Evolutionary conservation across 2,888 invertebrate species (phyloP), one percentile per base, ranked within the genome.

Genomic region (Drosophila nigricruria): DNA sequence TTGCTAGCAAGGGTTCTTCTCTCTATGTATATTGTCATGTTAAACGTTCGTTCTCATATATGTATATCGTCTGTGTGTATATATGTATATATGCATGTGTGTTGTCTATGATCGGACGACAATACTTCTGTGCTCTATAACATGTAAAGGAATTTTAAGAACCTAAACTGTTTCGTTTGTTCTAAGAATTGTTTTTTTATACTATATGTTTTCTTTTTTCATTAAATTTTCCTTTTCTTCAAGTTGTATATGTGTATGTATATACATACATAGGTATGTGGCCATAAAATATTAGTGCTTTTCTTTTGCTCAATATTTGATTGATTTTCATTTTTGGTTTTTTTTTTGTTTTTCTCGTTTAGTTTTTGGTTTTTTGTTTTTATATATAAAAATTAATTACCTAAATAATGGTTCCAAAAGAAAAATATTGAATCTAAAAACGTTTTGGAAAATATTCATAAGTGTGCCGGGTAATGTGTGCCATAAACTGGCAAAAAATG

Each of bases 391-490:
- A 61, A 61, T 70, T 23, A 78, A 64, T 63, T 67, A 53, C 60
- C 58, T 61, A 66, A 81, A 74, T 56, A 68, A 71, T 76, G 68
- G 69, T 76, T 56, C 59, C 80, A 86, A 70, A 76, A 62, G 62
- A 77, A 82, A 78, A 69, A 30, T 47, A 12, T 47, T 71, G 50
- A 65, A 61, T 75, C 72, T 43, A 77, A 71, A 77, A 66, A 62
- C 57, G 60, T 53, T 76, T 60, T 66, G 32, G 53, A 76, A 70
- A 71, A 60, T 65, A 77, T 65, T 70, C 60, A 65, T 73, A 73
- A 76, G 59, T 49, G 59, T 76, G 36, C 70, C 70, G 70, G 43
- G 27, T 47, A 47, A 27, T 30, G 27, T 12, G 30, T 62, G 70
- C 50, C 63, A 56, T 57, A 57, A 60, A 60, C 30, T 70, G 56